Percentiles rank a stretch among this genome's conserved stretches.
These are phyloP conservation scores for Pachyuromys duprasi DNA, from an alignment of 2,797 vertebrate species.

Conservation along the genomic window DNA sequence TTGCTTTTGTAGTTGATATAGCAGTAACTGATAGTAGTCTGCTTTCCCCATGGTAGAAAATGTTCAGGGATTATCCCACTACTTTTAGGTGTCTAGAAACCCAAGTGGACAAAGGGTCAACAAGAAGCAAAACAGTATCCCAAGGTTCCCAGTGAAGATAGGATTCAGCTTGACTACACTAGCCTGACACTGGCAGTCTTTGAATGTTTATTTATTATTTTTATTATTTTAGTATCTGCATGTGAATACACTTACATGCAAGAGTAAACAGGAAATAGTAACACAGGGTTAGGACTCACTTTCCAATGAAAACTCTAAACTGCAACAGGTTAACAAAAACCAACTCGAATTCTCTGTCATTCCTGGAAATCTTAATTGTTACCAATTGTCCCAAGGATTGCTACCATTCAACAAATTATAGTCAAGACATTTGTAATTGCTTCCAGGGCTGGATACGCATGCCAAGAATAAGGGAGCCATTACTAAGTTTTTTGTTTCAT, in stretches of 20 bases:
- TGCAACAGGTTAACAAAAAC: neutral
- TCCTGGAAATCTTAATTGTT: neutral
- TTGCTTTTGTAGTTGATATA: slow-evolving; percentile 1
- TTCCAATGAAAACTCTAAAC: neutral
- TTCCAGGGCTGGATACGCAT: slow-evolving; percentile 40
- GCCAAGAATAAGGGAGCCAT: slow-evolving; percentile 25
- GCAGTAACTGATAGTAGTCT: neutral
- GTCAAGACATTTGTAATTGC: slow-evolving; percentile 39
- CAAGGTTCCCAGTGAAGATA: neutral
- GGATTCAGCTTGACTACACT: neutral
- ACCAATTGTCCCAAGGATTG: slow-evolving; percentile 7
- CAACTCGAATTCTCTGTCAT: neutral
- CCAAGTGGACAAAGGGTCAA: neutral
- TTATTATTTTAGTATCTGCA: neutral
- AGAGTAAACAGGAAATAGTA: neutral
- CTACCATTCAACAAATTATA: slow-evolving; percentile 47
- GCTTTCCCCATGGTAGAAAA: neutral
- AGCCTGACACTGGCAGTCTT: neutral
- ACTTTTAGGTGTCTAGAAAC: neutral
- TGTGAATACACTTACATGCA: neutral
- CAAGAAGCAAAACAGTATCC: neutral
- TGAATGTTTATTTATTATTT: neutral
- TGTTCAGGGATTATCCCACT: neutral
- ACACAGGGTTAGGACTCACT: neutral
- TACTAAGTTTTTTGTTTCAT: slow-evolving; percentile 11